phyloP scores from a whole-genome alignment of 2,113 vertebrate species.

The Oophaga pumilio region DNA sequence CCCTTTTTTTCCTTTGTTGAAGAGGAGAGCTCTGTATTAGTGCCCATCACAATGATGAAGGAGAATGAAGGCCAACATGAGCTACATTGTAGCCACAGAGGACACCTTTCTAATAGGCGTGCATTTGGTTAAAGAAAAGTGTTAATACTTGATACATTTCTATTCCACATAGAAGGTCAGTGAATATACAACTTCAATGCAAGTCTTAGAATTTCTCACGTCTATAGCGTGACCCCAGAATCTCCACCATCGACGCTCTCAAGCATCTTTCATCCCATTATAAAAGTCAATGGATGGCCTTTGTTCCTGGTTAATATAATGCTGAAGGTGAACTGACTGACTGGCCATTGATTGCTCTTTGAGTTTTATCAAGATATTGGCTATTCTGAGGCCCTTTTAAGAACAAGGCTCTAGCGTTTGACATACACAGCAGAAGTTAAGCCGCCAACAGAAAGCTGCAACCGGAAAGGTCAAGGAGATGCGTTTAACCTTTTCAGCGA shows the following conservation, averaged over 20 bases:
- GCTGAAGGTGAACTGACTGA: conserved; percentile 4
- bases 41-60: no score
- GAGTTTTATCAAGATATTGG: conserved; percentile 32
- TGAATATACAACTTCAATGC: neutral
- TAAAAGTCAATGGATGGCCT: conserved; percentile 4
- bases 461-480: conserved; percentile 45
- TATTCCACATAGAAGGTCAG: neutral
- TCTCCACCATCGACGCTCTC: neutral
- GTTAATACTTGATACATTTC: neutral
- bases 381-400: neutral
- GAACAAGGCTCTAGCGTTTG: neutral
- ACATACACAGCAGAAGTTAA: conserved; percentile 18
- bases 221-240: neutral
- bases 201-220: neutral
- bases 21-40: no score
- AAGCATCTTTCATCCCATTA: neutral
- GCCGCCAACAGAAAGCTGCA: conserved; percentile 16
- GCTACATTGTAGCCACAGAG: no score
- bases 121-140: no score
- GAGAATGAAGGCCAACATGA: no score
- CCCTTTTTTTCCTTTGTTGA: no score
- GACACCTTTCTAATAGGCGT: no score
- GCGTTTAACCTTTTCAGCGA: conserved; percentile 47
- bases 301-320: neutral
- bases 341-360: conserved; percentile 36